phyloP scores from a whole-genome alignment of 2,888 invertebrate species.

The Pollenia labialis region DNA sequence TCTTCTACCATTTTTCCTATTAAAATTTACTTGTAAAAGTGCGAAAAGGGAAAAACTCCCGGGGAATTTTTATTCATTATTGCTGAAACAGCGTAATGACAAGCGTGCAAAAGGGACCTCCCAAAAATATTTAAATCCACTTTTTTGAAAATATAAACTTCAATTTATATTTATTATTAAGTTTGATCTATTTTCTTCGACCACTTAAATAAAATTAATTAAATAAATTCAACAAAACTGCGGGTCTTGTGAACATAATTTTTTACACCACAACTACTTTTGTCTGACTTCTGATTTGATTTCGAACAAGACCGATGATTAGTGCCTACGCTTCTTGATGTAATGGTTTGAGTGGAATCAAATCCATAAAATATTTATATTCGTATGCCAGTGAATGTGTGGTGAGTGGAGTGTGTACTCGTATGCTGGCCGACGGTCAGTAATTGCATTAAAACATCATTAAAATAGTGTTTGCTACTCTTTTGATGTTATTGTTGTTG shows the following conservation, averaged over 20 bases:
- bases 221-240: constrained; percentile 49
- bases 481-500: constrained; percentile 23
- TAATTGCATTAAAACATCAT: constrained; percentile 70
- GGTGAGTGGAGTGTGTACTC: constrained; percentile 31
- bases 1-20: too few species aligned
- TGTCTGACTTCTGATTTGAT: constrained; percentile 58
- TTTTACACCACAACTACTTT: neutral
- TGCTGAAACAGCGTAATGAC: too few species aligned
- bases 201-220: constrained; percentile 20
- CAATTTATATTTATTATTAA: constrained; percentile 31
- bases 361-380: constrained; percentile 4
- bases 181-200: constrained; percentile 20
- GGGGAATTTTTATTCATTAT: too few species aligned
- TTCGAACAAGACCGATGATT: constrained; percentile 38
- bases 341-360: constrained; percentile 18
- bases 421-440: constrained; percentile 72
- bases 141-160: neutral
- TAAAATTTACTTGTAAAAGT: too few species aligned
- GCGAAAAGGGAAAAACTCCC: too few species aligned
- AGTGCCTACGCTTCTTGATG: constrained; percentile 36
- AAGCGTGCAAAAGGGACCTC: too few species aligned
- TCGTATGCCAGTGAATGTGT: neutral
- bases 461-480: constrained; percentile 53
- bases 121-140: too few species aligned
- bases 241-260: constrained; percentile 59